phyloP scores from a whole-genome alignment of 2,797 vertebrate species.

The Bryconaethiops microstoma region DNA sequence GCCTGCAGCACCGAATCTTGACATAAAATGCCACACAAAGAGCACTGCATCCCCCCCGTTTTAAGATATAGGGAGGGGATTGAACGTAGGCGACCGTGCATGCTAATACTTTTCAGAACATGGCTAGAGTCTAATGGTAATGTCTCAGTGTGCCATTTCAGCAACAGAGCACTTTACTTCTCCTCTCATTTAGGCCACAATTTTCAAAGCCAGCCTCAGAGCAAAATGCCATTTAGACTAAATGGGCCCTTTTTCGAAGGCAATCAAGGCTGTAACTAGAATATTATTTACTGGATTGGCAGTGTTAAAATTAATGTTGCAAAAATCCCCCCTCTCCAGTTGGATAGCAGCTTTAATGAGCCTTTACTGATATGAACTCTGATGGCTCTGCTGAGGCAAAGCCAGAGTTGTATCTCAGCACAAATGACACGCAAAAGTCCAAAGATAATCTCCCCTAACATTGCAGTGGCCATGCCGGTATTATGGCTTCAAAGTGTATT shows the following conservation, averaged over 20 bases:
- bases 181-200: constrained; percentile 63
- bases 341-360: constrained; percentile 84
- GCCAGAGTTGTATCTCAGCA: constrained; percentile 69
- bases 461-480: constrained; percentile 37
- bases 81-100: constrained; percentile 1
- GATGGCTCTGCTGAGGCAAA: constrained; percentile 77
- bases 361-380: constrained; percentile 83
- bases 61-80: constrained; percentile 18
- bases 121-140: constrained; percentile 49
- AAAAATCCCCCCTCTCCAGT: constrained; percentile 83
- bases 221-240: constrained; percentile 61
- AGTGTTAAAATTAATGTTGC: constrained; percentile 89
- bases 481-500: constrained; percentile 68
- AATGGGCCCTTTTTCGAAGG: constrained; percentile 63
- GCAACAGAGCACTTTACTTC: constrained; percentile 56
- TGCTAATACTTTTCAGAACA: constrained; percentile 51
- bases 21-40: background rate
- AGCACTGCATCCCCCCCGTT: background rate
- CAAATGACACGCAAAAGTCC: constrained; percentile 58
- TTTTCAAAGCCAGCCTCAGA: constrained; percentile 58
- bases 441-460: constrained; percentile 63
- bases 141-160: constrained; percentile 57
- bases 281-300: constrained; percentile 87
- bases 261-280: constrained; percentile 78
- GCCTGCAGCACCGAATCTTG: background rate